phyloP scores from a whole-genome alignment of 2,113 vertebrate genomes.

The Shinisaurus crocodilurus region DNA sequence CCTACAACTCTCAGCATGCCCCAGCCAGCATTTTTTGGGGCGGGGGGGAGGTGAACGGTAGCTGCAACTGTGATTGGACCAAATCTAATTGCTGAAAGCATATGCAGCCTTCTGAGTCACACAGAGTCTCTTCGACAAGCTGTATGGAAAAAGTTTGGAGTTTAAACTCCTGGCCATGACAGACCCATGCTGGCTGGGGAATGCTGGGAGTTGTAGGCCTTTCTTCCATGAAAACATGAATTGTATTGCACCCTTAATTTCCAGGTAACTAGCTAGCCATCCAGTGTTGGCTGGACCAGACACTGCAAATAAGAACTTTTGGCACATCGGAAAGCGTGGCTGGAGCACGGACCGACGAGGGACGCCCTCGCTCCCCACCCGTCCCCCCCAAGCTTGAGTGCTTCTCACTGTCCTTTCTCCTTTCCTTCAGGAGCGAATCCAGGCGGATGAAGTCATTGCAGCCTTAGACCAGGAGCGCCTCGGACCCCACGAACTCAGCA shows the following conservation, averaged over 20 bases:
- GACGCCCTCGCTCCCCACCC: not conserved
- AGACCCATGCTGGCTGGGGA: not conserved
- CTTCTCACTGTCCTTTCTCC: not conserved
- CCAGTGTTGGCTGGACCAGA: not conserved
- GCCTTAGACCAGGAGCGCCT: slow-evolving; percentile 82
- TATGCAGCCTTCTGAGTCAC: not conserved
- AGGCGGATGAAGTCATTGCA: slow-evolving; percentile 93
- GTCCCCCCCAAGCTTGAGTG: not conserved
- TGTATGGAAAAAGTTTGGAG: not conserved
- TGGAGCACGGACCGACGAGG: not conserved
- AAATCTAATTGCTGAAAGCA: too few species aligned
- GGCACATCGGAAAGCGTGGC: not conserved
- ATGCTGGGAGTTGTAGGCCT: too few species aligned
- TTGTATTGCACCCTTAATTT: not conserved
- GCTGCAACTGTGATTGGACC: not conserved
- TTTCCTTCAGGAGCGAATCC: slow-evolving; percentile 87
- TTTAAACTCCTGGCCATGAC: not conserved
- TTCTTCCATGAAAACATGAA: too few species aligned
- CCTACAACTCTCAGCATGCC: too few species aligned
- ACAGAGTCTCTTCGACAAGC: not conserved
- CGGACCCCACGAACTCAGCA: slow-evolving; percentile 75
- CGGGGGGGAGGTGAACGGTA: too few species aligned
- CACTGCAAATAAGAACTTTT: not conserved
- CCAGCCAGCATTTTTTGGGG: too few species aligned
- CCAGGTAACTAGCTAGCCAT: not conserved